Base-by-base conservation (phyloP, 64 coral and sea anemone genomes). In the Exaiptasia diaphana region DNA sequence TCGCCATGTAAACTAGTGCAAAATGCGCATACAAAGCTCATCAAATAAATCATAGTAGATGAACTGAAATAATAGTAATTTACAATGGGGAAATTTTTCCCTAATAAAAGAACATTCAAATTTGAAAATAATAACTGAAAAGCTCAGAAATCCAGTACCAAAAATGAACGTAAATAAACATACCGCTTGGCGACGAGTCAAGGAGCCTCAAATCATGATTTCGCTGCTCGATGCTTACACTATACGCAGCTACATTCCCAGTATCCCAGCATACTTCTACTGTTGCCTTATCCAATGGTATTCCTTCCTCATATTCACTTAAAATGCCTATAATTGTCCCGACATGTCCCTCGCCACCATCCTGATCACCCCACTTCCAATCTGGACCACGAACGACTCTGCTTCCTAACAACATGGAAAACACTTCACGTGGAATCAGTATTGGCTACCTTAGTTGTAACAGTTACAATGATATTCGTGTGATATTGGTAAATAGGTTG, bases 181-280 rank as follows among this genome's bases (percentile, higher is more conserved):
- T 82, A 93, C 90, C 90, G 5, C 67, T 49, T 7, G 90, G 90
- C 31, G 74, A 82, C 27, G 85, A 86, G 20, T 78, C 48, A 57
- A 87, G 20, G 3, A 87, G 37, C n/a, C 85, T 18, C 35, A 87
- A 61, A 70, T 87, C 85, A 38, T 69, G 53, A 26, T 78, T 65
- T 10, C 62, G 43, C 54, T 69, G n/a, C 11, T 87, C 45, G 12
- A 56, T 0, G 12, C 85, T 74, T 41, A 48, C 73, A 31, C 74
- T 67, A 17, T 87, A 87, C 18, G 77, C 36, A 6, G 48, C 61
- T 22, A 41, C 38, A 1, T 1, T 38, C 11, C 74, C 74, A 18
- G 39, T 50, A 29, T 87, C 85, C 85, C 85, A 87, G 23, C 31
- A 62, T 18, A 79, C 62, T 41, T 17, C 59, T 15, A 93, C 91